phyloP scores from a whole-genome alignment of 1,140 invertebrate species.

The Asbolus verrucosus region DNA sequence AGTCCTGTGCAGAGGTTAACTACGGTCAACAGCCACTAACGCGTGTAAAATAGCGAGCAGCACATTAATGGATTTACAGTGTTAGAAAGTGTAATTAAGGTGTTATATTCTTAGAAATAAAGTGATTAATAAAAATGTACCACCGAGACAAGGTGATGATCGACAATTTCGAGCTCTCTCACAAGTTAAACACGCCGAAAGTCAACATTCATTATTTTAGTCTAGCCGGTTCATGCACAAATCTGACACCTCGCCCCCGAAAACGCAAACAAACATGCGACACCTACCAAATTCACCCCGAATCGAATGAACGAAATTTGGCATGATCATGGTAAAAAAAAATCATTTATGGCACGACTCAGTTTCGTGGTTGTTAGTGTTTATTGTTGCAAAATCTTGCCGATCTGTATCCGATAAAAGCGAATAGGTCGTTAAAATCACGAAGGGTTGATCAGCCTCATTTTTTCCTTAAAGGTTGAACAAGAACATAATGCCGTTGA shows the following conservation, averaged over 20 bases:
- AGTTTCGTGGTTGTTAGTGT: conserved; percentile 12
- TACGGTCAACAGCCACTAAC: conserved; percentile 43
- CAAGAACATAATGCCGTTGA: conserved; percentile 35
- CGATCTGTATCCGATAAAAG: conserved; percentile 18
- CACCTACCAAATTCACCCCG: neutral
- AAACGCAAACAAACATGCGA: conserved; percentile 22
- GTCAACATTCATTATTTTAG: conserved; percentile 19
- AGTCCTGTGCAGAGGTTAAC: conserved; percentile 40
- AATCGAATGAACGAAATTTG: conserved; percentile 18
- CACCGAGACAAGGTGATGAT: conserved; percentile 1
- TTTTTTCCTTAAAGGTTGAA: conserved; percentile 28
- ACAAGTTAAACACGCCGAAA: neutral
- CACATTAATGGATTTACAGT: conserved; percentile 27
- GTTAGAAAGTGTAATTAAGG: conserved; percentile 12
- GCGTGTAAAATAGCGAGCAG: conserved; percentile 35
- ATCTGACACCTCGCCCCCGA: neutral
- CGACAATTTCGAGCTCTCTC: conserved; percentile 5
- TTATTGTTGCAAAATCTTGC: conserved; percentile 26
- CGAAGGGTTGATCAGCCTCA: neutral
- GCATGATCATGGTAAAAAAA: conserved; percentile 8
- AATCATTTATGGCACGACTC: conserved; percentile 20
- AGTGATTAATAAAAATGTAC: conserved; percentile 24
- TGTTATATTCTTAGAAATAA: conserved; percentile 6
- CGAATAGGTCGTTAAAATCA: neutral
- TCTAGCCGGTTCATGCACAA: neutral